Evolutionary conservation across 2,888 invertebrate genomes (phyloP), one percentile per base, ranked within the genome.

Genomic region (Eupsilia transversa): DNA sequence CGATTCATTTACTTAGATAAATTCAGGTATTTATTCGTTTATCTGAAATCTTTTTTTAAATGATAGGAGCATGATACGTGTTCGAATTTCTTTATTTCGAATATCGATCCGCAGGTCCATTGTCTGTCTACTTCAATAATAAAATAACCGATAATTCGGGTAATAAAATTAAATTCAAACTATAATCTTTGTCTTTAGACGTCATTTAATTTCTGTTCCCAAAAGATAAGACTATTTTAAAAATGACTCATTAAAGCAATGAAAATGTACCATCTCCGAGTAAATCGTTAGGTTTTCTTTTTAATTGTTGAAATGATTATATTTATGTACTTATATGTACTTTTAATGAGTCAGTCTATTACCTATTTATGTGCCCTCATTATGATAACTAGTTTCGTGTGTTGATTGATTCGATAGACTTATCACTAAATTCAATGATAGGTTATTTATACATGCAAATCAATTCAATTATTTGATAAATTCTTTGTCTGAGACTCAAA

Each of bases 1-100:
- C 70, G 71, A 78, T 74, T 69, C 33, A 79, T 80, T 79, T 65
- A 65, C 54, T 65, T 68, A 71, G 79, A 84, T 81, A 71, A 61
- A 70, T 64, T 67, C 35, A 56, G 66, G 63, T 73, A 73, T 70
- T 68, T 68, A 60, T 66, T 72, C 38, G 33, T 41, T 76, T 78
- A 82, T 80, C 76, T 65, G 33, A 67, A 77, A 77, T 76, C 59
- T 57, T 85, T 82, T 69, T 74, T 35, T 12, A n/a, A 46, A 52
- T 56, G 74, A 83, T 85, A 74, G 2, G 4, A 33, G 33, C 57
- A 33, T 14, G n/a, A 61, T 43, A 68, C 41, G 41, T 66, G 30
- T 68, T 63, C 61, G 35, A 46, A 61, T 69, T 73, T 74, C 61
- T 79, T 74, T 72, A 57, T 66, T 68, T 57, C 33, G 10, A 52